phyloP scores from a whole-genome alignment of 2,797 vertebrate genomes.

The Acanthurus lineatus region DNA sequence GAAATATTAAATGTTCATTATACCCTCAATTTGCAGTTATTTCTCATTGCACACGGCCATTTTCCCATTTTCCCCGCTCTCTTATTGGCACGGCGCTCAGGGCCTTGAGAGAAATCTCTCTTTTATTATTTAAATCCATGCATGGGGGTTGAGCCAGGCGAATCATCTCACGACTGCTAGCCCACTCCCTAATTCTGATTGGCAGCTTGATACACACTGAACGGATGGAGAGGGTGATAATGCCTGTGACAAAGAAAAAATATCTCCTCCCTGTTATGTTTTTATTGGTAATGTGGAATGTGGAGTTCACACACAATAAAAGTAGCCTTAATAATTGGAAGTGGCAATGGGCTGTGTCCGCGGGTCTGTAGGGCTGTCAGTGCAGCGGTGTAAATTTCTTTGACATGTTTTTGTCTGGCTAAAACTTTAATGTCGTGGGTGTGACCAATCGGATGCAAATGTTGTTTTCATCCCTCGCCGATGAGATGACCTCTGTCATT shows the following conservation, averaged over 20 bases:
- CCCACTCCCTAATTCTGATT: constrained; percentile 88
- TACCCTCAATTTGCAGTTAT: constrained; percentile 90
- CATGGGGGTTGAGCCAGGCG: constrained; percentile 84
- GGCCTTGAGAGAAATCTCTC: constrained; percentile 89
- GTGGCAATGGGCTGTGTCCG: constrained; percentile 89
- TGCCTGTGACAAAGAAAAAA: constrained; percentile 88
- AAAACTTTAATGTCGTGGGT: constrained; percentile 96
- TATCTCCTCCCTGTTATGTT: constrained; percentile 88
- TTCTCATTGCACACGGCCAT: constrained; percentile 86
- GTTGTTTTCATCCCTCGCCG: constrained; percentile 95
- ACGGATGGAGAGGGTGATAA: constrained; percentile 85
- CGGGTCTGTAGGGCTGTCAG: constrained; percentile 92
- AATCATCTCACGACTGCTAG: constrained; percentile 85
- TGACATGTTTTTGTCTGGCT: constrained; percentile 98
- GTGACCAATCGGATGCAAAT: constrained; percentile 99
- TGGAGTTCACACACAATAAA: constrained; percentile 86
- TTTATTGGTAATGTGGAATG: constrained; percentile 88
- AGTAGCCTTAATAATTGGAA: constrained; percentile 88
- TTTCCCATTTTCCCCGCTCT: constrained; percentile 83
- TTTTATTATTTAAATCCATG: constrained; percentile 91
- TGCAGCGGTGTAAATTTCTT: constrained; percentile 95
- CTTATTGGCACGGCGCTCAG: constrained; percentile 84
- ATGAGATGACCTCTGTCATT: constrained; percentile 94
- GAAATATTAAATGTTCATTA: constrained; percentile 92
- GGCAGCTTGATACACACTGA: constrained; percentile 86